A percentile compares a stretch with the other conserved stretches of the same genome.
These are phyloP conservation scores for Abrostola triplasia DNA, from an alignment of 2,888 invertebrate species.

Conservation along the genomic window DNA sequence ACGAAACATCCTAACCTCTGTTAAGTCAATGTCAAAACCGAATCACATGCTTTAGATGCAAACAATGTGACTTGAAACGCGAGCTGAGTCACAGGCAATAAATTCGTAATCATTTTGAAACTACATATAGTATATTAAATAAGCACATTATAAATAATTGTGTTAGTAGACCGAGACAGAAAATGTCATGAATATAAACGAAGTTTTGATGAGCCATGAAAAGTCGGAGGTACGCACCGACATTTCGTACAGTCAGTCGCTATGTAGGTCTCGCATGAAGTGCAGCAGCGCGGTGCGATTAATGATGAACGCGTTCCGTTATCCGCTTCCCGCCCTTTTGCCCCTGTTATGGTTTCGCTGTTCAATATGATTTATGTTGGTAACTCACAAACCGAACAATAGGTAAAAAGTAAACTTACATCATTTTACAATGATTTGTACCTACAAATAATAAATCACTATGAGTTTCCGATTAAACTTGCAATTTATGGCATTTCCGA, in stretches of 20 bases:
- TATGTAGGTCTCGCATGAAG: constrained; percentile 24
- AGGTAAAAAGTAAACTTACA: neutral
- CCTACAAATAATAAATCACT: too few species aligned
- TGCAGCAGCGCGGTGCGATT: constrained; percentile 18
- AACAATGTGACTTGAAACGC: neutral
- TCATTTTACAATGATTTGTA: neutral
- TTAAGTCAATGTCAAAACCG: constrained; percentile 35
- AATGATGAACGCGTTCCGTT: constrained; percentile 32
- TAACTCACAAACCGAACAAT: neutral
- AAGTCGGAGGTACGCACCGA: constrained; percentile 5
- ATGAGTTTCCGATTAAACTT: too few species aligned
- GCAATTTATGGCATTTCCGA: too few species aligned
- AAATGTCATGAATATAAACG: neutral
- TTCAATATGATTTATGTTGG: constrained; percentile 23
- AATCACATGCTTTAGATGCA: neutral
- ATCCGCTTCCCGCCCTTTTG: constrained; percentile 47
- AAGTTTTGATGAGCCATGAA: neutral
- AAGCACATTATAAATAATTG: neutral
- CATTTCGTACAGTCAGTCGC: constrained; percentile 14
- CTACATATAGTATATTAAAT: neutral
- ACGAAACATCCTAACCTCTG: constrained; percentile 43
- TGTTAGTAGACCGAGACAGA: neutral
- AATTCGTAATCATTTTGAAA: constrained; percentile 1
- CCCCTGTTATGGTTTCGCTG: constrained; percentile 33
- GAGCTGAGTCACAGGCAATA: constrained; percentile 20